Percentiles rank a stretch among this genome's conserved stretches.
Evolutionary conservation across 2,888 invertebrate species (phyloP).

Genomic region (Lasius platythorax): DNA sequence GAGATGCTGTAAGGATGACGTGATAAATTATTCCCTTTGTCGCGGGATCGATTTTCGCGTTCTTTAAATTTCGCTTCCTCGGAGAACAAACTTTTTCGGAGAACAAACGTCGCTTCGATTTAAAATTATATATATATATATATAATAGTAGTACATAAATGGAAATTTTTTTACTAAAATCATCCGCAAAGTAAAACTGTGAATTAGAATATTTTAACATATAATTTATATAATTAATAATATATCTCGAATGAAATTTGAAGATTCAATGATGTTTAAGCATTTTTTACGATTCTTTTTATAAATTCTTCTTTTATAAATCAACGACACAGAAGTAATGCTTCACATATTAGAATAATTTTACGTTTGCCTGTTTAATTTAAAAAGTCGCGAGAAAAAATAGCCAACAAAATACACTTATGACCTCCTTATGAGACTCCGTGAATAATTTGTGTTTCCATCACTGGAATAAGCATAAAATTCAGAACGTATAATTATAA

Average conservation of each 20-base stretch:
- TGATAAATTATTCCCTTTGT: conserved; percentile 30
- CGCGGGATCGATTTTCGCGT: conserved; percentile 14
- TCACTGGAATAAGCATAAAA: neutral
- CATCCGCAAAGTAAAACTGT: neutral
- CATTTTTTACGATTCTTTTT: neutral
- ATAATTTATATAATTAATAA: neutral
- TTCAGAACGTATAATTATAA: conserved; percentile 5
- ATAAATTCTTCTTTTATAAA: neutral
- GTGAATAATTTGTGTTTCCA: neutral
- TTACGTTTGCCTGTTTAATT: neutral
- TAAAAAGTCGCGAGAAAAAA: neutral
- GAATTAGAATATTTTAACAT: neutral
- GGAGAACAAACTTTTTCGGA: neutral
- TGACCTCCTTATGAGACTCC: neutral
- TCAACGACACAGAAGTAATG: neutral
- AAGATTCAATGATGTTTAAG: neutral
- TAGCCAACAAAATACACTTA: neutral
- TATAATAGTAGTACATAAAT: neutral
- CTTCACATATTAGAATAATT: neutral
- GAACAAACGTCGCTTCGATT: neutral
- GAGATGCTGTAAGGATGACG: conserved; percentile 40
- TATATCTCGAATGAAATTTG: neutral
- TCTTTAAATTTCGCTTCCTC: neutral
- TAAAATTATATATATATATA: neutral
- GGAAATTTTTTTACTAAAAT: conserved; percentile 1